Evolutionary conservation across 2,888 invertebrate species (phyloP).

Genomic region (Gibbula magus): DNA sequence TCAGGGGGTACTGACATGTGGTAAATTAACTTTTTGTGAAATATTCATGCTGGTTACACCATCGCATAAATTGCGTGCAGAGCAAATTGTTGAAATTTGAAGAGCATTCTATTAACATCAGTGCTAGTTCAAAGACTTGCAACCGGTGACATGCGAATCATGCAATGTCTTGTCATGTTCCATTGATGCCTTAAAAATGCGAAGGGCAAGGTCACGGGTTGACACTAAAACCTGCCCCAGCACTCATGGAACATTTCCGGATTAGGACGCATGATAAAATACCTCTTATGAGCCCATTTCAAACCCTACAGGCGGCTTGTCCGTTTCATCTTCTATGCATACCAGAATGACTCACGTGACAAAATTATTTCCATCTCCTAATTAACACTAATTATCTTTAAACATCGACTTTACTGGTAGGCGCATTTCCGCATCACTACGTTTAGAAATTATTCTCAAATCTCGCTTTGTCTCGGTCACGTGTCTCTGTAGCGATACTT

Average conservation of each 20-base stretch:
- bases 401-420: neutral
- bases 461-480: conserved; percentile 13
- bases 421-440: conserved; percentile 3
- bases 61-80: neutral
- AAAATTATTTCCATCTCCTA: neutral
- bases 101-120: neutral
- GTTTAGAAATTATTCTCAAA: neutral
- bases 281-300: neutral
- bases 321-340: neutral
- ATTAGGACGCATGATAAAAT: neutral
- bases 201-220: neutral
- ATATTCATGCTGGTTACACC: no score
- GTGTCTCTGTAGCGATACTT: neutral
- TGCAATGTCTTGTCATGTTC: neutral
- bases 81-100: conserved; percentile 6
- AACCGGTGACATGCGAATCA: neutral
- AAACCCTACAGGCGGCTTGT: neutral
- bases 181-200: neutral
- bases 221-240: neutral
- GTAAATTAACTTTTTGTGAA: no score
- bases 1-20: no score
- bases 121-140: neutral
- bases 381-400: conserved; percentile 11
- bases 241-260: neutral
- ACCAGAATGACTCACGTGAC: conserved; percentile 4